Percentiles rank a stretch among this genome's conserved stretches.
phyloP scores from a whole-genome alignment of 2,888 invertebrate genomes.

The Dolomedes plantarius region DNA sequence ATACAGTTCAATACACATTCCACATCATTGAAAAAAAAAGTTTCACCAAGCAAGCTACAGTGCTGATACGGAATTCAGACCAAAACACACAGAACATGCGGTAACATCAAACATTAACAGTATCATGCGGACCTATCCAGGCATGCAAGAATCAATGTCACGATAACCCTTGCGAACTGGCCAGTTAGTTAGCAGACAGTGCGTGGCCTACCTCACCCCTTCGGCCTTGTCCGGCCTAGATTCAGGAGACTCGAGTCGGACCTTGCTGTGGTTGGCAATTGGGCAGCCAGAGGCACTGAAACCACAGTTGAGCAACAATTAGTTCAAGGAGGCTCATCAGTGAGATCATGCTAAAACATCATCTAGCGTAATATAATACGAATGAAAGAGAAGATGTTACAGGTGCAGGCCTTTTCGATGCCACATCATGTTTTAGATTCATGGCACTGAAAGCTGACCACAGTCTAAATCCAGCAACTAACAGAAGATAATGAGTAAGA shows the following conservation, averaged over 20 bases:
- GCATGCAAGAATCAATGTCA: background rate
- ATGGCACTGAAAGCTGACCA: no score
- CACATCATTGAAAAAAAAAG: no score
- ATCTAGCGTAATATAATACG: background rate
- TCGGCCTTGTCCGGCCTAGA: constrained; percentile 73
- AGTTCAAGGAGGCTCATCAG: constrained; percentile 20
- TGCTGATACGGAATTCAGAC: no score
- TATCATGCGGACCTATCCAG: background rate
- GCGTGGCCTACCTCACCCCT: constrained; percentile 73
- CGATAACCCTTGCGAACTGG: background rate
- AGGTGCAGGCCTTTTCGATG: no score
- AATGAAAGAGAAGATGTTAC: no score
- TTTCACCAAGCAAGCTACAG: background rate
- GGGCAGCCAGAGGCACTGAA: constrained; percentile 96
- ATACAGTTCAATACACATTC: no score
- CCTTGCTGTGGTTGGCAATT: constrained; percentile 94
- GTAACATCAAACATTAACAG: background rate
- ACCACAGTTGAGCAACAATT: constrained; percentile 61
- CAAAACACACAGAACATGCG: background rate
- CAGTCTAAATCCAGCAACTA: no score
- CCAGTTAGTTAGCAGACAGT: constrained; percentile 15
- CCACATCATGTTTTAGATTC: no score
- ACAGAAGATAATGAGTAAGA: no score
- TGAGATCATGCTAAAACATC: background rate
- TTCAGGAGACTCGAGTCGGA: constrained; percentile 79